Conservation (phyloP, 2,888 invertebrate genomes). For the Tinea trinotella region DNA sequence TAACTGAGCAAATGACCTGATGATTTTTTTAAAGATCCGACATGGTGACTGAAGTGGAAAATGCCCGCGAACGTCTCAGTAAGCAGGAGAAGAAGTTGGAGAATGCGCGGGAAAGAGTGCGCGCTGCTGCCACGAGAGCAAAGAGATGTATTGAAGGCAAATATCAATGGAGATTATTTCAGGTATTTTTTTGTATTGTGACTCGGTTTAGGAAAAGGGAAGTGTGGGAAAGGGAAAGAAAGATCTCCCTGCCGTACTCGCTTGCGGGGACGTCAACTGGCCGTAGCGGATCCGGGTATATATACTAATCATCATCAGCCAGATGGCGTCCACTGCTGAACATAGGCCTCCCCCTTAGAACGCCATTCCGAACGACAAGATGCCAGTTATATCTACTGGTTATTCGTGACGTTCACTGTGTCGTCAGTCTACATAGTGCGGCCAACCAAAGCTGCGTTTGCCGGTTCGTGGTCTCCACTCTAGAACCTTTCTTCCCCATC, state of each 20-base stretch:
- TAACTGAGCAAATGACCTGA: too few relatives aligned
- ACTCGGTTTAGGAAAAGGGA: too few relatives aligned
- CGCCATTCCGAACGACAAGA: too few relatives aligned
- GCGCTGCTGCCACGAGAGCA: constrained; percentile 42
- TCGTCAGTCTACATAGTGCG: too few relatives aligned
- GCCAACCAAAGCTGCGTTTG: too few relatives aligned
- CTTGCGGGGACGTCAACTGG: constrained; percentile 1
- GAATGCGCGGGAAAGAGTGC: constrained; percentile 47
- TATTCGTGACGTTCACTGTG: too few relatives aligned
- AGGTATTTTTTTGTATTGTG: constrained; percentile 39
- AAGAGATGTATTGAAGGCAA: constrained; percentile 46
- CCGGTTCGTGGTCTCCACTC: too few relatives aligned
- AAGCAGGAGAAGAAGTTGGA: constrained; percentile 45
- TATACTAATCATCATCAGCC: neutral
- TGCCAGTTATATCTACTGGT: too few relatives aligned
- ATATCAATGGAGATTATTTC: constrained; percentile 32
- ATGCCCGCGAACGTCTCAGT: constrained; percentile 39
- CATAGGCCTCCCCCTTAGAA: too few relatives aligned
- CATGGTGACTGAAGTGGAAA: constrained; percentile 44
- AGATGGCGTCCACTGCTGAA: too few relatives aligned
- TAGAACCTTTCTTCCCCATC: too few relatives aligned
- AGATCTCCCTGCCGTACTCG: too few relatives aligned
- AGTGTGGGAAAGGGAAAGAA: neutral
- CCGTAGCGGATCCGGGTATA: neutral
- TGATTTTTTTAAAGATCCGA: constrained; percentile 34